phyloP scores from a whole-genome alignment of 2,113 vertebrate species.

The Holacanthus passer region DNA sequence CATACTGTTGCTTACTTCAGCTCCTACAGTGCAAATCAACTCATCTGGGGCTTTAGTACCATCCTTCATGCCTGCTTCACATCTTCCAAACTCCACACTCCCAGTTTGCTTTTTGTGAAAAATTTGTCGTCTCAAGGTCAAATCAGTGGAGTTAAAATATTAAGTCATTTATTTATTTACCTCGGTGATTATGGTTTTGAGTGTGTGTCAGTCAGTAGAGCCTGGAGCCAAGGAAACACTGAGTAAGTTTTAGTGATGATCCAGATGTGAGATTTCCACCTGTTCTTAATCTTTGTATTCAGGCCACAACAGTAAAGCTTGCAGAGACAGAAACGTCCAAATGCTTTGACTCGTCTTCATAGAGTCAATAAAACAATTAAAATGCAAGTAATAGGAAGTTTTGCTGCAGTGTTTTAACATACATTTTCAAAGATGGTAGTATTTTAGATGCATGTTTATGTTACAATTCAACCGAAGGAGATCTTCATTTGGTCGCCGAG shows the following conservation, averaged over 20 bases:
- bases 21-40: too few relatives aligned
- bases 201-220: background rate
- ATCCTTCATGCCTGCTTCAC: too few relatives aligned
- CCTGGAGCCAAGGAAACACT: background rate
- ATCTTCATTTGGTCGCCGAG: background rate
- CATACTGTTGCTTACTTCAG: too few relatives aligned
- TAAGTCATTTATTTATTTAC: background rate
- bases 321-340: background rate
- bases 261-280: background rate
- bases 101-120: too few relatives aligned
- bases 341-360: too few relatives aligned
- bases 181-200: background rate
- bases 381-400: background rate
- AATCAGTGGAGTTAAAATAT: background rate
- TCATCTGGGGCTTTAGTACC: too few relatives aligned
- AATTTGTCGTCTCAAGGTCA: background rate
- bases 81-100: too few relatives aligned
- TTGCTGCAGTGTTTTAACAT: too few relatives aligned
- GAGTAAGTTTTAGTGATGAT: slow-evolving; percentile 1
- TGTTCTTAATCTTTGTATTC: background rate
- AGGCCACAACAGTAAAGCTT: background rate
- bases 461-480: background rate
- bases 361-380: background rate
- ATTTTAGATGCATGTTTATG: background rate
- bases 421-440: background rate